A percentile compares a stretch with the other conserved stretches of the same genome.
These are phyloP conservation scores for Lepus timidus DNA, from an alignment of 2,113 vertebrate species.

Conservation along the genomic window DNA sequence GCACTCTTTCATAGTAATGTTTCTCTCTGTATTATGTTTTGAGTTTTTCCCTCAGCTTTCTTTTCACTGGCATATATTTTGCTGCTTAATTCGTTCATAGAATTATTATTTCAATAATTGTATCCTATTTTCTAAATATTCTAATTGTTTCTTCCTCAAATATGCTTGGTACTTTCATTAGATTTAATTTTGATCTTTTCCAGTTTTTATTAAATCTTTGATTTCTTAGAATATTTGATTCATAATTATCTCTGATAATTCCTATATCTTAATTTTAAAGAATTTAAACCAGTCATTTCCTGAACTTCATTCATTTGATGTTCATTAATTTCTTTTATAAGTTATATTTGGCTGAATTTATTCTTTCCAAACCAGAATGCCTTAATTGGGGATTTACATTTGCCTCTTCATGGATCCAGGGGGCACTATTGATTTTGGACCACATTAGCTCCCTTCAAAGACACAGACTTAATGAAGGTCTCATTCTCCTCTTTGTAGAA, in stretches of 20 bases:
- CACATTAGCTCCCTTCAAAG: not conserved
- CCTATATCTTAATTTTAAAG: not conserved
- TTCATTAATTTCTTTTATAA: not conserved
- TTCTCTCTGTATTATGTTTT: not conserved
- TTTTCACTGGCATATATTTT: not conserved
- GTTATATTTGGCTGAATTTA: not conserved
- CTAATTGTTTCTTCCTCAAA: not conserved
- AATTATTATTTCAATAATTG: not conserved
- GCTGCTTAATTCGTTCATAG: not conserved
- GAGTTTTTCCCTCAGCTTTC: conserved; percentile 14
- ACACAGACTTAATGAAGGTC: not conserved
- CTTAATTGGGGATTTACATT: not conserved
- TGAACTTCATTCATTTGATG: not conserved
- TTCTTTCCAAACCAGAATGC: not conserved
- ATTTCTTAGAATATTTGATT: not conserved
- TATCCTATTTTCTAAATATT: conserved; percentile 22
- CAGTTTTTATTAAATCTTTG: not conserved
- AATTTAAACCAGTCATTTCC: not conserved
- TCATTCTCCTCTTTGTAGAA: not conserved
- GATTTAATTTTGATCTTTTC: not conserved
- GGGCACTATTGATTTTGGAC: not conserved
- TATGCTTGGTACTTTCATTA: not conserved
- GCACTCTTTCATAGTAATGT: not conserved
- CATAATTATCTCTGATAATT: conserved; percentile 13
- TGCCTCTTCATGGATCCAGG: not conserved